phyloP scores from a whole-genome alignment of 1,140 invertebrate genomes.

The Antheraea mylitta region DNA sequence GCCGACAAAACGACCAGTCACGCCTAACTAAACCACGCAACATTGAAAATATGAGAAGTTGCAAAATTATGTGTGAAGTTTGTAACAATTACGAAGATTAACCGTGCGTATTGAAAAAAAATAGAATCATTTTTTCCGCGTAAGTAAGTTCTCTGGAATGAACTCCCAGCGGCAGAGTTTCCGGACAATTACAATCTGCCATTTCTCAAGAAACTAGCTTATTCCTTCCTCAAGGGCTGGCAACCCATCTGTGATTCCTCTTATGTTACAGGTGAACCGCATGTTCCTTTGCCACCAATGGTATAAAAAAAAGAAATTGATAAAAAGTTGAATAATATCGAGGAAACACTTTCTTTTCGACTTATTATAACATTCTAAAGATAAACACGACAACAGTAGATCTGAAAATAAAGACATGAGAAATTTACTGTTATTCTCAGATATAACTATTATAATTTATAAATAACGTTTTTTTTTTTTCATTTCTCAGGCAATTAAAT shows the following conservation, averaged over 20 bases:
- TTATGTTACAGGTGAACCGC: too few species aligned
- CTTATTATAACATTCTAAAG: constrained; percentile 19
- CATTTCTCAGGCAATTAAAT: constrained; percentile 34
- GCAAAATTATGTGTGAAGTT: constrained; percentile 36
- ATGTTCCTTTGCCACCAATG: too few species aligned
- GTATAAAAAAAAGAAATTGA: constrained; percentile 10
- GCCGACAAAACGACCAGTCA: constrained; percentile 68
- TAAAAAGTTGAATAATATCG: constrained; percentile 17
- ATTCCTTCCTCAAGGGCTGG: too few species aligned
- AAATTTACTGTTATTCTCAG: constrained; percentile 28
- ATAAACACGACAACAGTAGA: constrained; percentile 19
- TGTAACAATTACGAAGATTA: constrained; percentile 18
- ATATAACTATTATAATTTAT: constrained; percentile 10
- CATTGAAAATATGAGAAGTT: constrained; percentile 40
- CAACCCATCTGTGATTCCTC: too few species aligned
- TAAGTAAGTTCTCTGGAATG: too few species aligned
- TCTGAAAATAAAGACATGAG: constrained; percentile 22
- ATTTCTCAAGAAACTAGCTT: too few species aligned
- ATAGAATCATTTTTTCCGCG: too few species aligned
- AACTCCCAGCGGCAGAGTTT: too few species aligned
- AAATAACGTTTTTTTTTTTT: constrained; percentile 16
- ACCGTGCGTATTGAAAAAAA: constrained; percentile 17
- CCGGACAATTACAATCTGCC: too few species aligned
- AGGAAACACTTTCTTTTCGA: constrained; percentile 26
- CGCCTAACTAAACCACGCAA: constrained; percentile 62